Evolutionary conservation across 2,797 vertebrate species (phyloP).

Genomic region (Xiphophorus birchmanni): DNA sequence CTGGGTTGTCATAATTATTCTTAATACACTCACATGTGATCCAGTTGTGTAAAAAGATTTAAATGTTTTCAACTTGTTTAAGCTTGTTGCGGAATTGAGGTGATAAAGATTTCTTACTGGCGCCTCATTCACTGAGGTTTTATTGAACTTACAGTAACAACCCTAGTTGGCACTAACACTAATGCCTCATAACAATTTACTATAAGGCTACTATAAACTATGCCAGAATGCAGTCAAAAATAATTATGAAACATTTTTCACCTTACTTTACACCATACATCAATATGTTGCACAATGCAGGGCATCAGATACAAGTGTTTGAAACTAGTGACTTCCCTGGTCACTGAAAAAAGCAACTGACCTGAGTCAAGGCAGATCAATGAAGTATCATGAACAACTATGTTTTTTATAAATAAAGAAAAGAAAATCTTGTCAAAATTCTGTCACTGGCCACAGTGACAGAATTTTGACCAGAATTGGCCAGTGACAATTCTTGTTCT

Average conservation of each 20-base stretch:
- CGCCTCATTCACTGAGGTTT: neutral
- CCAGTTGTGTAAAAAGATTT: neutral
- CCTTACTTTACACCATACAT: neutral
- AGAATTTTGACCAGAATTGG: too few species aligned
- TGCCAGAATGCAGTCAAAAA: neutral
- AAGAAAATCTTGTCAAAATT: neutral
- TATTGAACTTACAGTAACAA: constrained; percentile 3
- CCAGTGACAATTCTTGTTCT: too few species aligned
- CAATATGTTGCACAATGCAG: neutral
- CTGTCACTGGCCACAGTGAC: neutral
- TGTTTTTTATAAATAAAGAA: neutral
- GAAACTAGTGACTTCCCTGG: neutral
- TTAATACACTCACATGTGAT: neutral
- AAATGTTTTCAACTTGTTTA: constrained; percentile 2
- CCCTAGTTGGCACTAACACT: neutral
- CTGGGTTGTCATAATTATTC: neutral
- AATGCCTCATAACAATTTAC: neutral
- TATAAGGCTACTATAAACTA: neutral
- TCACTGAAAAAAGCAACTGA: neutral
- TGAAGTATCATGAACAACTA: neutral
- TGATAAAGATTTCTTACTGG: neutral
- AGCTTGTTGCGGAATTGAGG: neutral
- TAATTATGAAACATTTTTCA: neutral
- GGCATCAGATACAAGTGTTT: neutral
- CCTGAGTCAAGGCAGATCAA: neutral